These are phyloP conservation scores for Acronicta leporina DNA, from an alignment of 2,888 invertebrate genomes.

Conservation along the genomic window DNA sequence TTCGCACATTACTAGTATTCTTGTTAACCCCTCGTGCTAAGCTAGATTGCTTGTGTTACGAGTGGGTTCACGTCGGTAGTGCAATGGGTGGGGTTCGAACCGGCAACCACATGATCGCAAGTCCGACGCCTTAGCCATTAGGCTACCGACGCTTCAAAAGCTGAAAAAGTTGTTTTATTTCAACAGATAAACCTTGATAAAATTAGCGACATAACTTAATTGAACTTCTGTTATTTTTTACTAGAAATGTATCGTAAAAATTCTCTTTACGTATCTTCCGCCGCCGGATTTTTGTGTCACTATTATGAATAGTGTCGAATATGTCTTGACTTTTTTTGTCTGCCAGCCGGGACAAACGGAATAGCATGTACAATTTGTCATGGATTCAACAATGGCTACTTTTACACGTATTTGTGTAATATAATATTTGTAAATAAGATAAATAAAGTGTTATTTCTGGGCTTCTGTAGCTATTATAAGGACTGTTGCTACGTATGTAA, in stretches of 20 bases:
- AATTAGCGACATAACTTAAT: no score
- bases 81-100: no score
- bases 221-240: conserved; percentile 4
- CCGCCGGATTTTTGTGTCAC: conserved; percentile 40
- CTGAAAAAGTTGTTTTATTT: no score
- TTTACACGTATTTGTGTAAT: conserved; percentile 26
- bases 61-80: no score
- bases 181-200: no score
- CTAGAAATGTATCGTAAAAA: conserved; percentile 19
- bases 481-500: background rate
- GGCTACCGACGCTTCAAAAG: no score
- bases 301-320: conserved; percentile 54
- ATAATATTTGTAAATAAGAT: conserved; percentile 23
- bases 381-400: conserved; percentile 46
- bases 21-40: no score
- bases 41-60: no score
- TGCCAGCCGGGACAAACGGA: conserved; percentile 25
- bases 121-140: no score
- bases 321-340: conserved; percentile 48
- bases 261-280: conserved; percentile 20
- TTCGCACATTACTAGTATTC: no score
- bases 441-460: conserved; percentile 19
- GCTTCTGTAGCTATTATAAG: background rate
- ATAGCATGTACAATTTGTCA: conserved; percentile 50
- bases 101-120: no score